phyloP scores from a whole-genome alignment of 2,888 invertebrate genomes.

The Ormyrus thymus region DNA sequence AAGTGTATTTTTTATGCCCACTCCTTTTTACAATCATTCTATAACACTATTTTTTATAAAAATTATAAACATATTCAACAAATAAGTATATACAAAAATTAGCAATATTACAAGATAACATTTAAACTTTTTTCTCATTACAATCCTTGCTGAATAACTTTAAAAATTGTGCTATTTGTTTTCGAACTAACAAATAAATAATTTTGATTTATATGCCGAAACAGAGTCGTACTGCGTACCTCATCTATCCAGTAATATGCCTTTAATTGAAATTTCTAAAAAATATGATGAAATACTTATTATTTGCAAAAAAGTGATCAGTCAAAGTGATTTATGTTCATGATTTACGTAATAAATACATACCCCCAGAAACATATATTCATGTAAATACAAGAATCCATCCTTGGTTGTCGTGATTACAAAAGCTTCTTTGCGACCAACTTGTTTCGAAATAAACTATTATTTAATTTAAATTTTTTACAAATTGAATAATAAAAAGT shows the following conservation, averaged over 20 bases:
- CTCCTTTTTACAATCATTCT: slow-evolving; percentile 20
- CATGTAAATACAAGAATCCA: slow-evolving; percentile 64
- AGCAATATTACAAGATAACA: neutral
- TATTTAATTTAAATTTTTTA: neutral
- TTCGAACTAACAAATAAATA: slow-evolving; percentile 64
- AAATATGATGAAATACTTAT: slow-evolving; percentile 31
- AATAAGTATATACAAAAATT: slow-evolving; percentile 24
- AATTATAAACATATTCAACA: neutral
- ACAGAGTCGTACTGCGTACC: slow-evolving; percentile 62
- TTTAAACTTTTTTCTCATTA: slow-evolving; percentile 23
- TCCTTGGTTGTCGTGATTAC: slow-evolving; percentile 63
- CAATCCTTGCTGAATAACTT: slow-evolving; percentile 63
- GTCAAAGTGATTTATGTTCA: neutral
- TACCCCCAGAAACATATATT: slow-evolving; percentile 65
- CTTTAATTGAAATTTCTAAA: slow-evolving; percentile 65
- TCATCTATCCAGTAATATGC: slow-evolving; percentile 60
- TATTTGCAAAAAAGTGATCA: neutral
- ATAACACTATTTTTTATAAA: neutral
- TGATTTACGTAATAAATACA: slow-evolving; percentile 32
- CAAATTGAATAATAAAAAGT: neutral
- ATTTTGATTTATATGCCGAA: slow-evolving; percentile 58
- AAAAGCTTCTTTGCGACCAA: slow-evolving; percentile 60
- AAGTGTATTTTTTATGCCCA: slow-evolving; percentile 25
- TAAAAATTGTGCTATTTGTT: slow-evolving; percentile 61
- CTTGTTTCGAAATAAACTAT: slow-evolving; percentile 55